Base-by-base conservation (phyloP, 2,113 vertebrate species). In the Chloropsis hardwickii region DNA sequence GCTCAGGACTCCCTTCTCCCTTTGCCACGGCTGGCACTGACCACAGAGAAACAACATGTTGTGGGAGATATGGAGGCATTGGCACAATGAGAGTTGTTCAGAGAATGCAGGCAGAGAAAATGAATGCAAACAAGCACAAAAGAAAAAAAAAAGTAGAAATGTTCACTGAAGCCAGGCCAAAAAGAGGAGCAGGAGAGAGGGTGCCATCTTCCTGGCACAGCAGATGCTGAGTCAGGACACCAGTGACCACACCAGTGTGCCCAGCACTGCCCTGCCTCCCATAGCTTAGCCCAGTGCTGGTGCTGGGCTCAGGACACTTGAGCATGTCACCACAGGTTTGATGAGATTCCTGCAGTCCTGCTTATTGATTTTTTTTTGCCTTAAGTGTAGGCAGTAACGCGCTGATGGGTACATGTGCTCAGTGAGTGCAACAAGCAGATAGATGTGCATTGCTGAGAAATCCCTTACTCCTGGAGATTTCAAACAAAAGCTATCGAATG, bases 401-500 rank as follows among this genome's bases (percentile, higher is more conserved):
- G 0, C 47, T 58, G 24, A 9, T 72, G 70, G 45, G 69, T 60
- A 16, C 54, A 16, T 54, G 54, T 7, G 37, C 60, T 72, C 42
- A 22, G 85, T 24, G 60, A 86, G 87, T 76, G 91, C 73, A 81
- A 81, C 91, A 88, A 95, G 92, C 94, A 84, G 92, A 92, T 91
- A 91, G 94, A 86, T 6, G 20, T 69, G 94, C 80, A 82, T 74
- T 95, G 94, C 91, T 92, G 81, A 95, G 87, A 92, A 93, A 85
- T 77, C 88, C 87, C 92, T 83, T 94, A 83, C 77, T 92, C 83
- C 61, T 47, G 57, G 84, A 94, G 90, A 66, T 96, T 86, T 89
- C 94, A 96, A 92, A 84, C 89, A 96, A 96, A 92, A 94, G 77
- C 95, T 89, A 74, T 94, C 90, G 47, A 94, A 92, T 92, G 88